phyloP scores from a whole-genome alignment of 2,113 vertebrate species.

The Corvus hawaiiensis region DNA sequence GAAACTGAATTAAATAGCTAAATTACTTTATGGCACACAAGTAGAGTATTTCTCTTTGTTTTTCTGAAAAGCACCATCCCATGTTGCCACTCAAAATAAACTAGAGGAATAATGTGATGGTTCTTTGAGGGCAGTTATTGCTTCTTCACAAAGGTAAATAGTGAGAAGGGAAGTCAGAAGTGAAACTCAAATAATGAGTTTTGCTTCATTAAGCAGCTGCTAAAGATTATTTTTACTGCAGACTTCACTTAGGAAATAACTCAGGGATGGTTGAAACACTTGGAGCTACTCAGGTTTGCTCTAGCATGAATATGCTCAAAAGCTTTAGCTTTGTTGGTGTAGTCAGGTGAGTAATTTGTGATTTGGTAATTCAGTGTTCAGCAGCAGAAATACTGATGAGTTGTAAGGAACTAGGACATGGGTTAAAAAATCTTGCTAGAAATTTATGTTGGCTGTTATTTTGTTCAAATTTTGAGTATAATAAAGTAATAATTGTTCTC shows the following conservation, averaged over 20 bases:
- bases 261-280: background rate
- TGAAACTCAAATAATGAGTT: constrained; percentile 8
- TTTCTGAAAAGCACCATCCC: background rate
- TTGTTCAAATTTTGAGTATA: background rate
- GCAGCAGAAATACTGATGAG: background rate
- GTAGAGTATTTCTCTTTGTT: background rate
- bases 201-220: constrained; percentile 5
- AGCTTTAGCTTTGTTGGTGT: background rate
- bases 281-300: background rate
- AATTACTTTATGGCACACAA: background rate
- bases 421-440: background rate
- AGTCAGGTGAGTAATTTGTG: background rate
- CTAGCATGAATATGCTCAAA: background rate
- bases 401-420: background rate
- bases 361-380: background rate
- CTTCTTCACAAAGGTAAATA: constrained; percentile 13
- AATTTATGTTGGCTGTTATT: background rate
- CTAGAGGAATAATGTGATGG: background rate
- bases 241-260: background rate
- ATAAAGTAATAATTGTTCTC: background rate
- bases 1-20: background rate
- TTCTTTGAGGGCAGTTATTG: background rate
- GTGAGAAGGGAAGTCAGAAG: constrained; percentile 14
- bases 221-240: background rate
- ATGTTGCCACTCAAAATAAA: background rate